Conservation (phyloP, 1,140 invertebrate genomes). For the Gonatopus flavifemur region DNA sequence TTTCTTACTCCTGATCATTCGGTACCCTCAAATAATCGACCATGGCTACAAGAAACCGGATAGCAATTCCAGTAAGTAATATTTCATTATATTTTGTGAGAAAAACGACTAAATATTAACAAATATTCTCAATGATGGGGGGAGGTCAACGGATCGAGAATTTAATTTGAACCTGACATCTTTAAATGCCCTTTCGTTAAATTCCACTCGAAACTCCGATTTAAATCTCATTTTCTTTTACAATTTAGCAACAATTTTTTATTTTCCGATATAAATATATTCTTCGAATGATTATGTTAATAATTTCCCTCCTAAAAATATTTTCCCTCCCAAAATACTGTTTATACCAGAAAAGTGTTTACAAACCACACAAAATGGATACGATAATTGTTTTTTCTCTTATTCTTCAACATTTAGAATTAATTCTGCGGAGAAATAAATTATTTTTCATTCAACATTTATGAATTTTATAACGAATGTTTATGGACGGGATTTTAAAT, state of each 20-base stretch:
- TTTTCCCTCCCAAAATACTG: not conserved
- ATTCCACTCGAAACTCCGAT: not conserved
- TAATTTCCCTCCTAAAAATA: not conserved
- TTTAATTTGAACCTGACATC: constrained; percentile 20
- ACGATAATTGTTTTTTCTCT: not conserved
- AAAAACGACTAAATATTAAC: too few species aligned
- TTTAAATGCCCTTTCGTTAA: constrained; percentile 29
- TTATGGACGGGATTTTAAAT: too few species aligned
- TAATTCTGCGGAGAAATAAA: too few species aligned
- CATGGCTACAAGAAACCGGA: constrained; percentile 46
- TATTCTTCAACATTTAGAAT: not conserved
- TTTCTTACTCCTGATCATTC: not conserved
- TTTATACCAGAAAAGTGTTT: not conserved
- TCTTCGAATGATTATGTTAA: too few species aligned
- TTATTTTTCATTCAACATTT: too few species aligned
- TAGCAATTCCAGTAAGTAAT: constrained; percentile 35
- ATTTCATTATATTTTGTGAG: not conserved
- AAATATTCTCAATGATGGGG: not conserved
- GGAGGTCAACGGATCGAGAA: not conserved
- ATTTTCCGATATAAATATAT: too few species aligned
- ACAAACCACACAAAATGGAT: not conserved
- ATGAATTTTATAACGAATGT: too few species aligned
- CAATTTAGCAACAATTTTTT: too few species aligned
- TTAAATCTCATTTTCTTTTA: not conserved
- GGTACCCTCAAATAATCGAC: constrained; percentile 10